phyloP scores from a whole-genome alignment of 2,113 vertebrate genomes.

The Rhombomys opimus region DNA sequence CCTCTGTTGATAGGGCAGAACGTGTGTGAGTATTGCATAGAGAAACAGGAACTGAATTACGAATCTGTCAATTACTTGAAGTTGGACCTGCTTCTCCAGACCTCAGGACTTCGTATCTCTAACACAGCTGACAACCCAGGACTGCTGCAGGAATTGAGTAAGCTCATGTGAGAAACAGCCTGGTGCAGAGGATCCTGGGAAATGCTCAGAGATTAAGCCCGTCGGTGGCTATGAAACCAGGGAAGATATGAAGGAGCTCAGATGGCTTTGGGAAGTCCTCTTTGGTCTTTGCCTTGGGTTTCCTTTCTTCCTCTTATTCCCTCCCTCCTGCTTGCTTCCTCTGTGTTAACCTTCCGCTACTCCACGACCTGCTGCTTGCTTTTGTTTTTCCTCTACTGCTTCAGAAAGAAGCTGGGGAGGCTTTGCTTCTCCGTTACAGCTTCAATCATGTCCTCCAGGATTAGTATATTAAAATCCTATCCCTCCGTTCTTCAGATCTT shows the following conservation, averaged over 20 bases:
- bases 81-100: not conserved
- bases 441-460: not conserved
- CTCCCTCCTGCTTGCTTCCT: not conserved
- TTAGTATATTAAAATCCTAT: not conserved
- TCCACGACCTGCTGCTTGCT: not conserved
- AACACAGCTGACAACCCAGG: not conserved
- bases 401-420: not conserved
- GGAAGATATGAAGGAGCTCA: not conserved
- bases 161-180: not conserved
- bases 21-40: not conserved
- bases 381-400: not conserved
- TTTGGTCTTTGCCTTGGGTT: not conserved
- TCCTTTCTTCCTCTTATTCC: not conserved
- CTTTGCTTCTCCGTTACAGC: not conserved
- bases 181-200: not conserved
- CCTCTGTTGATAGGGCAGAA: not conserved
- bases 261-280: not conserved
- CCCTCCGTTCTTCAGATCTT: not conserved
- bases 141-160: not conserved
- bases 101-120: not conserved
- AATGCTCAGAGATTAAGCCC: not conserved
- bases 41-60: not conserved
- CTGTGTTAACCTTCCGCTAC: not conserved
- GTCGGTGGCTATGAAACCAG: not conserved
- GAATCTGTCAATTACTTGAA: constrained; percentile 9